Base-by-base conservation (phyloP, 2,888 invertebrate species). In the Ischnura elegans region DNA sequence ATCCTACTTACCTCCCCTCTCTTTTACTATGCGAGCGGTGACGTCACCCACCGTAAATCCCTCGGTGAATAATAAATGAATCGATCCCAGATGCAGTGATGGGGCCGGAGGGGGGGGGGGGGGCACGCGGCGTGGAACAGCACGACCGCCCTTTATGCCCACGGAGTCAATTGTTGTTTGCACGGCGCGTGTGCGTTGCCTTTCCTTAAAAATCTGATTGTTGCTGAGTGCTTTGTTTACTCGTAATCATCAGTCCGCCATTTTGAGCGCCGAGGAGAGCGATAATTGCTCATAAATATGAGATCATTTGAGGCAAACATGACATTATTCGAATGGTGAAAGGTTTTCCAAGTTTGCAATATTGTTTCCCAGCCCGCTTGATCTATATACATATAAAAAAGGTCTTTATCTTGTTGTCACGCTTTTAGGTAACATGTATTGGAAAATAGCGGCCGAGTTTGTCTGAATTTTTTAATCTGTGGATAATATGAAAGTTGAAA, bases 1-100 rank as follows among this genome's bases (percentile, higher is more conserved):
- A 0, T 36, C 36, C 36, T 36, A 6, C 66, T 36, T 4, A 6
- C 66, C 3, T 36, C 10, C 13, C 10, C 36, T 16, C 29, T 29
- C 29, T 66, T 66, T 66, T 66, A 66, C 66, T 66, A 66, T 66
- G 29, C 66, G 66, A 66, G 29, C 66, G 66, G 66, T 66, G n/a
- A 66, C 66, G 66, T 66, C 66, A 66, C 66, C 66, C 66, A 1
- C 76, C 76, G 36, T 76, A 76, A 76, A 76, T 76, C 76, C 76
- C 76, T 76, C 8, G 29, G 76, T 36, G 76, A 76, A 76, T 76
- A 76, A 76, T 76, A 76, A 76, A 76, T 76, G 76, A 76, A 76
- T 76, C 76, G 76, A 76, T 76, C 76, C 76, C 76, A 36, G 36
- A 76, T 76, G 76, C 76, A 36, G 29, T 36, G 66, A n/a, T 29